Percentiles rank a stretch among this genome's conserved stretches.
Conservation (phyloP, 1,140 invertebrate genomes). For the Drosophila sp. region DNA sequence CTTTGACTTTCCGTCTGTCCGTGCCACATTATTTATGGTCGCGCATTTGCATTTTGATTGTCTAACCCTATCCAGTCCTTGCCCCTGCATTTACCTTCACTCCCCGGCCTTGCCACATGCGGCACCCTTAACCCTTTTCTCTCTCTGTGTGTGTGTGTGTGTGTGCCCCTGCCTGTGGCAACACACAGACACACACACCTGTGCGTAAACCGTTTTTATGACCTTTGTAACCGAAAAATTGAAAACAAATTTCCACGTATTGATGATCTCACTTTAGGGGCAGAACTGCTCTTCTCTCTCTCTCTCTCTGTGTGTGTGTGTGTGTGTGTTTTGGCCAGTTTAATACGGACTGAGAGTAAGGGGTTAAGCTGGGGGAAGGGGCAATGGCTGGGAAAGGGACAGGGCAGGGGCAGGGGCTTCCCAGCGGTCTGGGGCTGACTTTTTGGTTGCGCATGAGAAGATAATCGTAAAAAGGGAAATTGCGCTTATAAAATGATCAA, state of each 20-base stretch:
- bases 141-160: conserved; percentile 3
- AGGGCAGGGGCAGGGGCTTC: not conserved
- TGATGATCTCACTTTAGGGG: conserved; percentile 44
- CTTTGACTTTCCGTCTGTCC: conserved; percentile 15
- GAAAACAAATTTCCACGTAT: conserved; percentile 81
- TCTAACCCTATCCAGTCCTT: conserved; percentile 28
- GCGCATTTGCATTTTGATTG: conserved; percentile 83
- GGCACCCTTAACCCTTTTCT: conserved; percentile 64
- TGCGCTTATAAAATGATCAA: conserved; percentile 72
- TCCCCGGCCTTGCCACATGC: conserved; percentile 1
- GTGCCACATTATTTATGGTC: conserved; percentile 75
- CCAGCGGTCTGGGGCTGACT: conserved; percentile 9
- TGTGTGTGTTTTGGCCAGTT: not conserved
- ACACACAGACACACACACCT: conserved; percentile 28
- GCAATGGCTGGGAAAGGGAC: too few species aligned
- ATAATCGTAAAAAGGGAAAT: conserved; percentile 76
- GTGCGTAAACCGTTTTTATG: conserved; percentile 66
- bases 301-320: not conserved
- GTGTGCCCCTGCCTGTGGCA: not conserved
- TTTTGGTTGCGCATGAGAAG: conserved; percentile 59
- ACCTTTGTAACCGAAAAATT: conserved; percentile 76
- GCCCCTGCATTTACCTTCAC: not conserved
- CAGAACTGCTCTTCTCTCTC: too few species aligned
- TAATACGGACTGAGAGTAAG: not conserved
- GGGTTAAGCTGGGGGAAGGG: not conserved